phyloP scores from a whole-genome alignment of 2,797 vertebrate species.

The Sciurus carolinensis region DNA sequence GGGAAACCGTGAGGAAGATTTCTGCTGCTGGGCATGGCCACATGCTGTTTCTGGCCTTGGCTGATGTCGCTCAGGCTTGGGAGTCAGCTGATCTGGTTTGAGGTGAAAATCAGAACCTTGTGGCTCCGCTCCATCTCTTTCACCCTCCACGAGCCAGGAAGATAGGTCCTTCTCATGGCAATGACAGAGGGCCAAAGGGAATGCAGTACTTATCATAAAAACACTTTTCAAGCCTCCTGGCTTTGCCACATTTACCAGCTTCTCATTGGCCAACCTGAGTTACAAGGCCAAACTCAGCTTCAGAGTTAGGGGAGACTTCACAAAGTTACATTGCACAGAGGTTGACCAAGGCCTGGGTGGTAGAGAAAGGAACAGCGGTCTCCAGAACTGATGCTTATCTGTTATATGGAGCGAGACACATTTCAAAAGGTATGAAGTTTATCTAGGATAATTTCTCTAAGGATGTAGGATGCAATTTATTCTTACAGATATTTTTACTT shows the following conservation, averaged over 20 bases:
- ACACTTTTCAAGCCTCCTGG: neutral
- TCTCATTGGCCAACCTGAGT: neutral
- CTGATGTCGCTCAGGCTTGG: neutral
- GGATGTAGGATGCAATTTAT: neutral
- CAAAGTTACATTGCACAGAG: neutral
- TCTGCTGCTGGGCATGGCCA: neutral
- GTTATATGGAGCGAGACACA: neutral
- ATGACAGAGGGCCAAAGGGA: neutral
- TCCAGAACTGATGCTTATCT: conserved; percentile 1
- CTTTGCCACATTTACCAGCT: neutral
- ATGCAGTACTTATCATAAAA: neutral
- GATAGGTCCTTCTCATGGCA: neutral
- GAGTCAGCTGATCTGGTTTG: neutral
- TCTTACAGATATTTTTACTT: conserved; percentile 10
- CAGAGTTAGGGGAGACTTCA: neutral
- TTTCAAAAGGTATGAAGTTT: conserved; percentile 46
- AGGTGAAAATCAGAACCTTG: neutral
- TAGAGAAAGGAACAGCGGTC: neutral
- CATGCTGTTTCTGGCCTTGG: neutral
- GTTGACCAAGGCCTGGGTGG: neutral
- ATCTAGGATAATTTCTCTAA: neutral
- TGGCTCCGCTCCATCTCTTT: neutral
- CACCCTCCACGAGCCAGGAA: neutral
- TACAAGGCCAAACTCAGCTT: neutral
- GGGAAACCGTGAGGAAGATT: neutral